Conservation (phyloP, 2,888 invertebrate genomes). For the Embidobia sp. region DNA sequence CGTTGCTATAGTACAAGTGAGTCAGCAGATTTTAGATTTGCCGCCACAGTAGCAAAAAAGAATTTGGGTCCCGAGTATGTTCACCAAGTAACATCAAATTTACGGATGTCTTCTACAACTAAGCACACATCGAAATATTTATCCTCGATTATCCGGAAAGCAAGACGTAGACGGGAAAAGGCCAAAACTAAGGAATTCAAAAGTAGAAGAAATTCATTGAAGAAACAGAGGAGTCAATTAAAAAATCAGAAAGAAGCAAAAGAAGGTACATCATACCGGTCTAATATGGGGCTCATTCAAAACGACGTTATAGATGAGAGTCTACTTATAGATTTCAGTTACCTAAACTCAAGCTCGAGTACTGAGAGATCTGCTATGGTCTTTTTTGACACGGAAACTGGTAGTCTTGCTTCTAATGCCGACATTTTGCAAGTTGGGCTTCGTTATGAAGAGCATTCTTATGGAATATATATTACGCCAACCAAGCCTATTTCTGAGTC, state of each 20-base stretch:
- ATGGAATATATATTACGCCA: conserved; percentile 41
- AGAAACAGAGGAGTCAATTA: conserved; percentile 30
- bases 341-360: neutral
- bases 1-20: conserved; percentile 33
- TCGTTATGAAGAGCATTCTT: conserved; percentile 22
- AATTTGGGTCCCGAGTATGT: conserved; percentile 15
- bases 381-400: conserved; percentile 55
- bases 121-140: conserved; percentile 18
- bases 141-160: neutral
- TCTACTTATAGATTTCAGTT: conserved; percentile 9
- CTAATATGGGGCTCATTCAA: conserved; percentile 47
- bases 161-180: conserved; percentile 27
- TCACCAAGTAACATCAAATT: conserved; percentile 15
- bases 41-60: conserved; percentile 23
- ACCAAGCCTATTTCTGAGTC: conserved; percentile 24
- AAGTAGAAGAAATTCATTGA: conserved; percentile 24
- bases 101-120: neutral
- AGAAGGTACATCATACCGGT: conserved; percentile 47
- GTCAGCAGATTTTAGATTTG: conserved; percentile 31
- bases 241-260: conserved; percentile 37
- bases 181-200: conserved; percentile 36
- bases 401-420: conserved; percentile 24
- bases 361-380: conserved; percentile 15
- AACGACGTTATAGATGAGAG: conserved; percentile 2
- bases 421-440: conserved; percentile 60